These are phyloP conservation scores for Apostichopus leukothele DNA, from an alignment of 53 echinoderm and acorn worm species.

Conservation along the genomic window DNA sequence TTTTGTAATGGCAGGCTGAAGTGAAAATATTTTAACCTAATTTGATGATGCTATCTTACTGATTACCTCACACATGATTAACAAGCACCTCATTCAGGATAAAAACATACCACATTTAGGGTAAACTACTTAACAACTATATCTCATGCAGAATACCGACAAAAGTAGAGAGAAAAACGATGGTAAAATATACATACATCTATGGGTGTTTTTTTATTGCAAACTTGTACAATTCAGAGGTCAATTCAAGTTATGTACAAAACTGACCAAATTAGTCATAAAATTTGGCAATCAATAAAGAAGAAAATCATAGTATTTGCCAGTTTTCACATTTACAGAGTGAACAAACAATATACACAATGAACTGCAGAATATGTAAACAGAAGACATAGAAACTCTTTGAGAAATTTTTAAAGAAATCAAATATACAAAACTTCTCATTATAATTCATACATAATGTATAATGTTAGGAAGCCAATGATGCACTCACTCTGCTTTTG, in stretches of 20 bases:
- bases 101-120: no score
- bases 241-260: conserved; percentile 29
- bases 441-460: neutral
- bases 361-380: neutral
- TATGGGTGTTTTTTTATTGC: conserved; percentile 23
- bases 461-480: neutral
- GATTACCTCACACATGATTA: no score
- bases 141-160: neutral
- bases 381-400: neutral
- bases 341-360: conserved; percentile 6
- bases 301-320: neutral
- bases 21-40: no score
- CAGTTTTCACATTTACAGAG: conserved; percentile 17
- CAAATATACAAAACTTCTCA: no score
- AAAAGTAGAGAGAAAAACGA: neutral
- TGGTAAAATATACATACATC: conserved; percentile 25
- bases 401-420: no score
- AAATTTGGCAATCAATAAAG: neutral
- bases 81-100: no score
- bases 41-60: no score
- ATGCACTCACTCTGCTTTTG: neutral
- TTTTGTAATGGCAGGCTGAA: no score
- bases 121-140: no score
- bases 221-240: conserved; percentile 24
- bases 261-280: conserved; percentile 20